phyloP scores from a whole-genome alignment of 2,797 vertebrate species.

The Emys orbicularis region DNA sequence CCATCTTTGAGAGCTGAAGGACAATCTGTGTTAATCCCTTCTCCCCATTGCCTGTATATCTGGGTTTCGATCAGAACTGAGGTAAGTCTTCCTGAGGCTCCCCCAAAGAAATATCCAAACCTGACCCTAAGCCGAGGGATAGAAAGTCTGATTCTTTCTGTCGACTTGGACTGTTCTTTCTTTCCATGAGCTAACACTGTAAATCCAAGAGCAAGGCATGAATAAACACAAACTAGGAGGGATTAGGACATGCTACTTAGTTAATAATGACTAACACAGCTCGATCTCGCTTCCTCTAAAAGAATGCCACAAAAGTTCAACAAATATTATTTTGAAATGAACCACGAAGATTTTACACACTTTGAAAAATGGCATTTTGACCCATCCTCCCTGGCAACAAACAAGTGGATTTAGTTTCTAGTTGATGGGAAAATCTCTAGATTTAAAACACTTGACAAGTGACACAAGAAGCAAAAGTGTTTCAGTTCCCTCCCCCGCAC shows the following conservation, averaged over 20 bases:
- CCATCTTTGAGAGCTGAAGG: not conserved
- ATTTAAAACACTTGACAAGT: conserved; percentile 70
- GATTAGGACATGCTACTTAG: conserved; percentile 80
- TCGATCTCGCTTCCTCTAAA: conserved; percentile 75
- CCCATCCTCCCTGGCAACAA: conserved; percentile 61
- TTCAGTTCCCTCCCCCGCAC: conserved; percentile 55
- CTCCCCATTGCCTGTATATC: not conserved
- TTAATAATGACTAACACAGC: conserved; percentile 77
- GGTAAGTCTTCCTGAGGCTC: conserved; percentile 26
- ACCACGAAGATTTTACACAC: conserved; percentile 70
- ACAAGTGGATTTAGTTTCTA: conserved; percentile 61
- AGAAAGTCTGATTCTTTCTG: conserved; percentile 74
- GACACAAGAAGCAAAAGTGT: conserved; percentile 46
- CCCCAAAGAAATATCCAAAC: conserved; percentile 63
- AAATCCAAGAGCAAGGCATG: conserved; percentile 78
- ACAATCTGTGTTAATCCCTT: not conserved
- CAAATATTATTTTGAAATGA: conserved; percentile 79
- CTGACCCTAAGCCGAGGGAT: conserved; percentile 76
- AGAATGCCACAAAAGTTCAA: conserved; percentile 74
- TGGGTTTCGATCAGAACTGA: conserved; percentile 10
- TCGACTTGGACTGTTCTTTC: conserved; percentile 68
- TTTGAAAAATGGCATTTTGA: conserved; percentile 69
- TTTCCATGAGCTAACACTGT: conserved; percentile 74
- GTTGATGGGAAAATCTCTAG: conserved; percentile 60
- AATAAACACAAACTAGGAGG: conserved; percentile 81